Evolutionary conservation across 2,113 vertebrate genomes (phyloP).

Genomic region (Ornithorhynchus anatinus): DNA sequence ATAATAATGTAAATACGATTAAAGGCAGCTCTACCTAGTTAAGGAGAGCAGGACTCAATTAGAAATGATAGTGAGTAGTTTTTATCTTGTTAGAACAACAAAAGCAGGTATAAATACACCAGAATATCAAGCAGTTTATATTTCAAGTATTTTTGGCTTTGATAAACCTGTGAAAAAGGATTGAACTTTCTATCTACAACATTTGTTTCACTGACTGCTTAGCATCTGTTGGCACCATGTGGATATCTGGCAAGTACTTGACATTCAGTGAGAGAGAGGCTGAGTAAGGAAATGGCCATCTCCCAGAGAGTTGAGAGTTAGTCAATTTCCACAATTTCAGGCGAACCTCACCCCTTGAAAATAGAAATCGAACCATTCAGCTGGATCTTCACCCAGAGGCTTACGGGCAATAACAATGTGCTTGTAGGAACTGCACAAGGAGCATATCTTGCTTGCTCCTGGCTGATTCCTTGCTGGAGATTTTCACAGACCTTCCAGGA

Average conservation of each 20-base stretch:
- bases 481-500: no score
- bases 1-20: no score
- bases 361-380: no score
- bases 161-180: background rate
- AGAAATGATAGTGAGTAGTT: background rate
- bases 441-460: no score
- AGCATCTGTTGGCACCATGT: slow-evolving; percentile 29
- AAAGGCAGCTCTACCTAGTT: no score
- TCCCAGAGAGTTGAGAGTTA: background rate
- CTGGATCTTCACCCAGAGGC: background rate
- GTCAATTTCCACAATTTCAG: background rate
- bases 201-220: slow-evolving; percentile 19
- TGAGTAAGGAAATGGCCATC: background rate
- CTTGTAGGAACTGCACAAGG: no score
- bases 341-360: no score
- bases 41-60: background rate
- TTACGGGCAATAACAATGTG: no score
- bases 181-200: background rate
- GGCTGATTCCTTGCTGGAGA: no score
- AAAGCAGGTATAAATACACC: background rate
- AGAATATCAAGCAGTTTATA: background rate
- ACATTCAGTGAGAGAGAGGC: background rate
- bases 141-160: background rate
- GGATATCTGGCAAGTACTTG: background rate
- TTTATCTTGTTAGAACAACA: background rate